Evolutionary conservation across 2,113 vertebrate genomes (phyloP).

Genomic region (Megalops atlanticus): DNA sequence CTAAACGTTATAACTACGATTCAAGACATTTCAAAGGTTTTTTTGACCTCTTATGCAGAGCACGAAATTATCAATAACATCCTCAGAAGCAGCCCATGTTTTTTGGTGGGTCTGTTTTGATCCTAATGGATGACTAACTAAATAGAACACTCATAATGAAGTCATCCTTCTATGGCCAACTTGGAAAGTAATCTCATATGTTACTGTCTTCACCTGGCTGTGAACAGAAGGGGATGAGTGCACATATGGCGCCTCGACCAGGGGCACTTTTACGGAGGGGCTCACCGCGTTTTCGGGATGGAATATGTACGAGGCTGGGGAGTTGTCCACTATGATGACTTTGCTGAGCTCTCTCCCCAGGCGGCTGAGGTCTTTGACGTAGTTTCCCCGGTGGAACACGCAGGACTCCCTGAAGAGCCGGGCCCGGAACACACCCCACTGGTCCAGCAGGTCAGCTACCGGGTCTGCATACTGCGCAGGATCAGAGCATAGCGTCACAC

Average conservation of each 20-base stretch:
- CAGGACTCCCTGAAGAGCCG: conserved; percentile 97
- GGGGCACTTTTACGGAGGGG: conserved; percentile 29
- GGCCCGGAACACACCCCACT: conserved; percentile 92
- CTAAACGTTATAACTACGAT: too few relatives aligned
- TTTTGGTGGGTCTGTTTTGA: background rate
- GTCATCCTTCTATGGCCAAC: too few relatives aligned
- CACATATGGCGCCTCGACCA: too few relatives aligned
- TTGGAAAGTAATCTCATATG: too few relatives aligned
- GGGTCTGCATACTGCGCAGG: conserved; percentile 91
- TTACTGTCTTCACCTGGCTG: too few relatives aligned
- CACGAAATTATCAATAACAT: background rate
- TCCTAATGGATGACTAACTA: too few relatives aligned
- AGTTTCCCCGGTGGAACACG: conserved; percentile 96
- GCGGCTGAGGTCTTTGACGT: conserved; percentile 96
- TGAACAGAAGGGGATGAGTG: too few relatives aligned
- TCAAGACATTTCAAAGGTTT: too few relatives aligned
- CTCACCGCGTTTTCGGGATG: conserved; percentile 97
- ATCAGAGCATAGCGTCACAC: conserved; percentile 26
- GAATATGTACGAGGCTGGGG: conserved; percentile 97
- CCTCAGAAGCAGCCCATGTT: background rate
- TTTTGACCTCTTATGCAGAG: background rate
- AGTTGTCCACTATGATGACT: conserved; percentile 97
- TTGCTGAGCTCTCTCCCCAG: conserved; percentile 91
- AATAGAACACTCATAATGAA: too few relatives aligned
- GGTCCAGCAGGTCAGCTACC: conserved; percentile 92